Evolutionary conservation across 2,113 vertebrate genomes (phyloP).

Genomic region (Podocnemis expansa): DNA sequence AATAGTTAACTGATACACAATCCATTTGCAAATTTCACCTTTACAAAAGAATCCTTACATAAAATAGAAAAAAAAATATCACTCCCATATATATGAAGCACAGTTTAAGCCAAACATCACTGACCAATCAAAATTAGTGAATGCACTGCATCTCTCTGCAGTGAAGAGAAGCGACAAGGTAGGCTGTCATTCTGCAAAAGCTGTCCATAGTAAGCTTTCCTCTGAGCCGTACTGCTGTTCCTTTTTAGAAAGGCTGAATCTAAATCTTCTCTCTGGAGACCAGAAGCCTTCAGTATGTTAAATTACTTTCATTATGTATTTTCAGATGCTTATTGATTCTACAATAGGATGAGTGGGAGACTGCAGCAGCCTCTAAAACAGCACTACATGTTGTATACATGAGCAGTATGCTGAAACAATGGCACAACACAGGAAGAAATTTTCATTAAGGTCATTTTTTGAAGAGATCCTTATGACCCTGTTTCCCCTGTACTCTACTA

Average conservation of each 20-base stretch:
- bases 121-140: constrained; percentile 96
- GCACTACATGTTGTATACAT: constrained; percentile 76
- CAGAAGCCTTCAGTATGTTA: constrained; percentile 83
- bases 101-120: constrained; percentile 92
- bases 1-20: constrained; percentile 71
- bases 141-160: constrained; percentile 98
- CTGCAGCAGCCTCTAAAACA: constrained; percentile 81
- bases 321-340: constrained; percentile 85
- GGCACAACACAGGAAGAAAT: constrained; percentile 78
- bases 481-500: constrained; percentile 77
- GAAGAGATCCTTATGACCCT: constrained; percentile 77
- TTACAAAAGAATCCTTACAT: constrained; percentile 74
- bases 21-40: constrained; percentile 72
- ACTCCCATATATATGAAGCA: constrained; percentile 82
- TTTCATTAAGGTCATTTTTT: constrained; percentile 80
- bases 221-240: constrained; percentile 75
- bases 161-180: constrained; percentile 89
- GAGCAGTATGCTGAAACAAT: constrained; percentile 83
- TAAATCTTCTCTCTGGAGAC: constrained; percentile 81
- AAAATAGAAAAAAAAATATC: constrained; percentile 63
- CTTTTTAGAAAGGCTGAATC: constrained; percentile 76
- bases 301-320: constrained; percentile 85
- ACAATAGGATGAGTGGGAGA: constrained; percentile 79
- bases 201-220: constrained; percentile 79
- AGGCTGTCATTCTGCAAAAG: constrained; percentile 86